Percentiles rank a stretch among this genome's conserved stretches.
These are phyloP conservation scores for Phrynocephalus guinanensis DNA, from an alignment of 2,797 vertebrate species.

Conservation along the genomic window DNA sequence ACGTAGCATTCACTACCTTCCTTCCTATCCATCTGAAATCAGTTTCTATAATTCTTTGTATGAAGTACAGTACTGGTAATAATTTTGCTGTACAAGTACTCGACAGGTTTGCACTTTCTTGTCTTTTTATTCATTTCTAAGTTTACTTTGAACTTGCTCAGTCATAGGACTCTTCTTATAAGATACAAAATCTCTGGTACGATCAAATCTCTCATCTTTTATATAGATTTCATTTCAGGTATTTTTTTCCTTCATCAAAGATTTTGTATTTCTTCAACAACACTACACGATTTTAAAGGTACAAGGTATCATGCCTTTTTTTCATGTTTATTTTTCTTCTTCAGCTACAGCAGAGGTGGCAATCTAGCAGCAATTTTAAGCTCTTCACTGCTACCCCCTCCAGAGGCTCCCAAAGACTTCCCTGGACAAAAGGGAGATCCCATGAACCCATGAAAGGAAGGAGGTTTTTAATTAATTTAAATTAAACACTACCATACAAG, in stretches of 20 bases:
- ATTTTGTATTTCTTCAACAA: not conserved
- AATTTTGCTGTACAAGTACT: not conserved
- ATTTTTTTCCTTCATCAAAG: not conserved
- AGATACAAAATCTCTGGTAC: not conserved
- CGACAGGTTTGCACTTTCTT: not conserved
- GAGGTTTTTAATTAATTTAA: not conserved
- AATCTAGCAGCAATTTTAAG: too few relatives aligned
- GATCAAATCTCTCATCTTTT: not conserved
- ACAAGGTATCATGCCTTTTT: not conserved
- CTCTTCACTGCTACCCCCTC: too few relatives aligned
- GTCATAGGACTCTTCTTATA: not conserved
- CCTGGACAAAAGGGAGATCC: too few relatives aligned
- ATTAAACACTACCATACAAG: not conserved
- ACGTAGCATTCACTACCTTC: not conserved
- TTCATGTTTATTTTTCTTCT: not conserved
- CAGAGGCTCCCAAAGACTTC: too few relatives aligned
- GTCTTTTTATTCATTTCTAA: slow-evolving; percentile 7
- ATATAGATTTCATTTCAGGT: not conserved
- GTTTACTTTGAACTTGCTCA: not conserved
- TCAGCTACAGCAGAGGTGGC: not conserved
- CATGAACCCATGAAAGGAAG: too few relatives aligned
- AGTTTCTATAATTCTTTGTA: not conserved
- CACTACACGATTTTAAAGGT: not conserved
- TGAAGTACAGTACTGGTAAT: not conserved
- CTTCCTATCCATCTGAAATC: not conserved